Evolutionary conservation across 2,797 vertebrate genomes (phyloP).

Genomic region (Leptatherina wallacei): DNA sequence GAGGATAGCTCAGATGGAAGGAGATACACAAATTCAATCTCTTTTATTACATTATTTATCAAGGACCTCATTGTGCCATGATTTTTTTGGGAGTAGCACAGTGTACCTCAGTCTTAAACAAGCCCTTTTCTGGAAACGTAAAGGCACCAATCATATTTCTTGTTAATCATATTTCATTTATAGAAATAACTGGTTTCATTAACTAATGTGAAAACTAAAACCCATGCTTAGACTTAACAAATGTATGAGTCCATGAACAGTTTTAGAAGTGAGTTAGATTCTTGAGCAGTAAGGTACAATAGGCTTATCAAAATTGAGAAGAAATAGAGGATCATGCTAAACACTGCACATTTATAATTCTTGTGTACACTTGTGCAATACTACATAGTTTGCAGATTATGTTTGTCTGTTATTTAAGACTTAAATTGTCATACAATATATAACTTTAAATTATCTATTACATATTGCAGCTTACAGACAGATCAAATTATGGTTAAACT

Average conservation of each 20-base stretch:
- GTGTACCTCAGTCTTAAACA: conserved; percentile 27
- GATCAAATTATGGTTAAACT: conserved; percentile 21
- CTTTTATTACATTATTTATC: conserved; percentile 57
- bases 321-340: neutral
- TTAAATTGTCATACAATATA: neutral
- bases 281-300: conserved; percentile 1
- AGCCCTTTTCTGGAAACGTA: conserved; percentile 70
- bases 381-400: conserved; percentile 2
- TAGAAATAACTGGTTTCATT: conserved; percentile 12
- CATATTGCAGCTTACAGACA: conserved; percentile 38
- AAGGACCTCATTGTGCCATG: conserved; percentile 29
- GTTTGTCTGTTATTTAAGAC: neutral
- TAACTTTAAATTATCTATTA: neutral
- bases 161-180: conserved; percentile 18
- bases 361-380: neutral
- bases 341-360: conserved; percentile 5
- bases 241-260: conserved; percentile 55
- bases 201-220: conserved; percentile 22
- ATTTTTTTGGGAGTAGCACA: conserved; percentile 10
- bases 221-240: conserved; percentile 21
- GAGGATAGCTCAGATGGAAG: conserved; percentile 26
- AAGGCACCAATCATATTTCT: conserved; percentile 38
- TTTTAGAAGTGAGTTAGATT: conserved; percentile 36
- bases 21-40: conserved; percentile 51
- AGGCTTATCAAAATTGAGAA: neutral